Conservation (phyloP, 1,140 invertebrate genomes). For the Neodiprion lecontei region DNA sequence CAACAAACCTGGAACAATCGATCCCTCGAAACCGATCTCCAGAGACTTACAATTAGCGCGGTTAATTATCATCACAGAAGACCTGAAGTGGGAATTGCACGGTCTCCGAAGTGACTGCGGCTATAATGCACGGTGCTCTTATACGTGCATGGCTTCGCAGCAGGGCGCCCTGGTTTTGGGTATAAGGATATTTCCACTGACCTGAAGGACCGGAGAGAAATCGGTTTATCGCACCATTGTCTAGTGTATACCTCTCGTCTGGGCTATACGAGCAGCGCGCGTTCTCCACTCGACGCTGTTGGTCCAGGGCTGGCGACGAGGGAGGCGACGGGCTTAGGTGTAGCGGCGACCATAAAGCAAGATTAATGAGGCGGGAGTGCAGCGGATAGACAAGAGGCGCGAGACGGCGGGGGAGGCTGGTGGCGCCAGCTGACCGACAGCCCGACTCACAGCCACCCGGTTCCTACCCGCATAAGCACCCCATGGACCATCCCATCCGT, state of each 20-base stretch:
- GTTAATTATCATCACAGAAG: too few species aligned
- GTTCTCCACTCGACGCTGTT: slow-evolving; percentile 8
- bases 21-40: too few species aligned
- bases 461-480: slow-evolving; percentile 1
- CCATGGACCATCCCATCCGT: slow-evolving; percentile 3
- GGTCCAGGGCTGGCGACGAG: slow-evolving; percentile 3
- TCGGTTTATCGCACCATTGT: not conserved
- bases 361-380: slow-evolving; percentile 46
- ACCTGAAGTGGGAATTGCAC: too few species aligned
- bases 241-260: not conserved
- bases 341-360: slow-evolving; percentile 40
- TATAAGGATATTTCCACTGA: not conserved
- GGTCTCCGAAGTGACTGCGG: too few species aligned
- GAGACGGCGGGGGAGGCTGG: slow-evolving; percentile 26
- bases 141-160: not conserved
- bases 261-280: not conserved
- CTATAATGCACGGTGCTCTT: too few species aligned
- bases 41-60: too few species aligned
- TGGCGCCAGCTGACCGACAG: slow-evolving; percentile 44
- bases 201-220: not conserved
- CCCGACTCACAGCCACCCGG: not conserved
- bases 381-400: slow-evolving; percentile 32
- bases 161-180: not conserved
- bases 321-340: slow-evolving; percentile 33
- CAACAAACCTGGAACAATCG: too few species aligned